Conservation (phyloP, 2,888 invertebrate genomes). For the Pogonocherus hispidulus region DNA sequence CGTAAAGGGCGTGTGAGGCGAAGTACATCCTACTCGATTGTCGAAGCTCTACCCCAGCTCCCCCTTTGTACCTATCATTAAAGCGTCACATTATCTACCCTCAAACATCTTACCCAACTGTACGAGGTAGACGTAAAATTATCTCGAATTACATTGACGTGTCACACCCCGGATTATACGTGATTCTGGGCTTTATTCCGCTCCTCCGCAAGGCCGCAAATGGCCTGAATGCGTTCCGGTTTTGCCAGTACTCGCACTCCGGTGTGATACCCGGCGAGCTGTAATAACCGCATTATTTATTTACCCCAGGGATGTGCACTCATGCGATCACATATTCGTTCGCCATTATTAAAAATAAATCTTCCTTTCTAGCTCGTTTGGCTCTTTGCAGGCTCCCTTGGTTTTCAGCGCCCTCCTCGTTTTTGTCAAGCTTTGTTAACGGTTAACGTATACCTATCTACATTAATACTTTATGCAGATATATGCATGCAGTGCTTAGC, state of each 20-base stretch:
- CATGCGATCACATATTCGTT: conserved; percentile 61
- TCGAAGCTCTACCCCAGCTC: conserved; percentile 40
- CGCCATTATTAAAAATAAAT: conserved; percentile 68
- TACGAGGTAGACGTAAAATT: conserved; percentile 66
- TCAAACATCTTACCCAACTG: conserved; percentile 65
- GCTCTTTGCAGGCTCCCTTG: conserved; percentile 15
- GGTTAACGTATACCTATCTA: conserved; percentile 17
- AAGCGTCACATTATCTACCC: conserved; percentile 62
- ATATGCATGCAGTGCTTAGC: too few species aligned
- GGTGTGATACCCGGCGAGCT: conserved; percentile 63
- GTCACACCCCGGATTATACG: conserved; percentile 35
- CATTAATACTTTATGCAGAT: neutral
- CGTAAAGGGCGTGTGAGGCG: conserved; percentile 50
- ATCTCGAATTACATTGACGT: conserved; percentile 65
- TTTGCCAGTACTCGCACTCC: conserved; percentile 46
- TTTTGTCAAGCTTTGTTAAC: conserved; percentile 9
- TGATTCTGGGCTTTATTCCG: conserved; percentile 44
- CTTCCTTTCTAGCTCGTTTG: conserved; percentile 55
- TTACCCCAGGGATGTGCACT: conserved; percentile 64
- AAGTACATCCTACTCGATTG: conserved; percentile 50
- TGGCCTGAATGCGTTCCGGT: conserved; percentile 43
- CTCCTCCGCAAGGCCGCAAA: conserved; percentile 49
- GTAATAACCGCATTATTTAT: conserved; percentile 69
- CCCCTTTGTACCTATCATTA: conserved; percentile 58
- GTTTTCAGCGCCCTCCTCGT: neutral